Base-by-base conservation (phyloP, 2,888 invertebrate genomes). In the Thecophora atra region DNA sequence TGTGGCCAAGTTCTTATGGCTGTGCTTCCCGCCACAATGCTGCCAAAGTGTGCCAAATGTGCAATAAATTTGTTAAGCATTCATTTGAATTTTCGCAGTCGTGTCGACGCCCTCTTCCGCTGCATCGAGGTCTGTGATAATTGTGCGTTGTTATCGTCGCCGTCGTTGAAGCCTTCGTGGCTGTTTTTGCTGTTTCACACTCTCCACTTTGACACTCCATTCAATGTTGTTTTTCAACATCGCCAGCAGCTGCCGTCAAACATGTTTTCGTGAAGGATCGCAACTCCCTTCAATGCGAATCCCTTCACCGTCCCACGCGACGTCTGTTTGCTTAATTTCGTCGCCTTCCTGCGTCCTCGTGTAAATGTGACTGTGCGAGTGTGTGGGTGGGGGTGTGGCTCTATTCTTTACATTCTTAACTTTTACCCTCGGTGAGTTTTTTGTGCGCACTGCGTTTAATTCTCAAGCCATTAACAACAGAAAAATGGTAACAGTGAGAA, bases 41-140 rank as follows among this genome's bases (percentile, higher is more conserved):
- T 51, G 52, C 37, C 52, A 70, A 70, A 70, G 21, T 51, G 13
- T 21, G 28, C 7, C 62, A 42, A 37, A 58, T 58, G 37, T 37
- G 51, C 70, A 51, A 62, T 63, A 70, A 62, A 63, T 70, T 70
- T 63, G 52, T n/a, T 26, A 51, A 63, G 70, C 63, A 63, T 37
- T 30, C 52, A 62, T 63, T 62, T 63, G 30, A n/a, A n/a, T n/a
- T n/a, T n/a, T n/a, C n/a, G n/a, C n/a, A n/a, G n/a, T n/a, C n/a
- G n/a, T n/a, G 47, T 13, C 47, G 11, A 47, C 47, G 15, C 47
- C 30, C 47, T 11, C 47, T 47, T 7, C n/a, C 47, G 47, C 47
- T 47, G 47, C 47, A 47, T 13, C 15, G 11, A 47, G 8, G 47
- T n/a, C n/a, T 47, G 47, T 47, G 15, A 47, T 47, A 17, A 47